These are phyloP conservation scores for Anguilla obscura DNA, from an alignment of 2,797 vertebrate species.

Conservation along the genomic window DNA sequence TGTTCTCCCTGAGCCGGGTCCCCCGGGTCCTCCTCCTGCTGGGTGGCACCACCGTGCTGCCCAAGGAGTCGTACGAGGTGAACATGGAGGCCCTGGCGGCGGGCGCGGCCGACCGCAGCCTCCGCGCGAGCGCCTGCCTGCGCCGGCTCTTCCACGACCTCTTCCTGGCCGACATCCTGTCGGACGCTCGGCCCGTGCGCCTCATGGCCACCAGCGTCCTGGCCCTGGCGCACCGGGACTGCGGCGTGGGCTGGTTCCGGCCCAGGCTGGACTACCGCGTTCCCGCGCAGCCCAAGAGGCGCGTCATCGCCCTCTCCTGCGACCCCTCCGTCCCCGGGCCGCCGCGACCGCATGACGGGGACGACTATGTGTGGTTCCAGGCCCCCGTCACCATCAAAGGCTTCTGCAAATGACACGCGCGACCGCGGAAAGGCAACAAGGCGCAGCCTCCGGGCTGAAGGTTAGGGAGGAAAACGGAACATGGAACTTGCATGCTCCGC, in stretches of 20 bases:
- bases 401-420: conserved; percentile 62
- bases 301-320: conserved; percentile 79
- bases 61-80: conserved; percentile 91
- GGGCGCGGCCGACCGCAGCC: conserved; percentile 66
- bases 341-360: conserved; percentile 56
- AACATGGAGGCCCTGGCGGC: conserved; percentile 81
- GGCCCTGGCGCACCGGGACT: conserved; percentile 84
- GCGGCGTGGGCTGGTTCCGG: conserved; percentile 87
- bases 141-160: conserved; percentile 87
- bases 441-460: background rate
- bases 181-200: conserved; percentile 78
- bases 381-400: conserved; percentile 86
- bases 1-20: conserved; percentile 85
- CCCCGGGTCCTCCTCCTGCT: conserved; percentile 88
- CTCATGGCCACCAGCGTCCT: conserved; percentile 80
- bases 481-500: background rate
- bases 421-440: background rate
- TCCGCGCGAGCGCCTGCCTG: conserved; percentile 78
- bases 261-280: conserved; percentile 90
- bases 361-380: conserved; percentile 95
- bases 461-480: background rate
- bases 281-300: conserved; percentile 78
- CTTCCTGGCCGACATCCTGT: conserved; percentile 88
- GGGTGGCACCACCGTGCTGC: conserved; percentile 81
- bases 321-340: conserved; percentile 48